A percentile compares a stretch with the other conserved stretches of the same genome.
Conservation (phyloP, 1,140 invertebrate species). For the Maniola jurtina region DNA sequence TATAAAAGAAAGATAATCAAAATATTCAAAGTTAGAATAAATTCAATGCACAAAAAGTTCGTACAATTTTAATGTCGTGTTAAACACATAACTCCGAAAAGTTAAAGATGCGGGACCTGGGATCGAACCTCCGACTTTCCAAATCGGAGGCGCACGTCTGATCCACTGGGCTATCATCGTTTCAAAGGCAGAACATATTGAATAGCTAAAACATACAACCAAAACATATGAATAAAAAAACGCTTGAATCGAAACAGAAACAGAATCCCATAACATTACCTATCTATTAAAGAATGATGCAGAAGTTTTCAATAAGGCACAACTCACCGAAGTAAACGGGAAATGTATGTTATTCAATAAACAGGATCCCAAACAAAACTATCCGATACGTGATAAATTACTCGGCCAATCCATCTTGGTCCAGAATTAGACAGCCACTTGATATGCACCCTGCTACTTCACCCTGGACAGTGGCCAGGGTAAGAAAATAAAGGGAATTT, state of each 20-base stretch:
- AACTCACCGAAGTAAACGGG: not conserved
- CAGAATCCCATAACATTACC: not conserved
- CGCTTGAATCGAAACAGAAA: not conserved
- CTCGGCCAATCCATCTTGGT: constrained; percentile 11
- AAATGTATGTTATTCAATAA: constrained; percentile 13
- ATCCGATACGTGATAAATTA: constrained; percentile 14
- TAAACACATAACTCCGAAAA: too few species aligned
- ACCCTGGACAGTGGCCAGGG: constrained; percentile 39
- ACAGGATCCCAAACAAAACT: constrained; percentile 6
- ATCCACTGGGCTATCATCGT: too few species aligned
- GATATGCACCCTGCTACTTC: constrained; percentile 57
- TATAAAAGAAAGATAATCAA: not conserved
- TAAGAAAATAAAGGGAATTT: constrained; percentile 63
- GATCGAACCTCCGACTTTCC: too few species aligned
- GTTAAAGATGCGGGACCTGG: too few species aligned
- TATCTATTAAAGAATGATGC: not conserved
- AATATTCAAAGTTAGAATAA: too few species aligned
- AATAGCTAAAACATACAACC: not conserved
- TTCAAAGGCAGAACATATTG: not conserved
- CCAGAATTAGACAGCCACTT: constrained; percentile 50
- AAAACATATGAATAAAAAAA: not conserved
- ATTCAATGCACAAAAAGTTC: too few species aligned
- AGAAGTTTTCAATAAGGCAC: constrained; percentile 5
- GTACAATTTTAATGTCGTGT: too few species aligned
- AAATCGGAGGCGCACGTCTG: too few species aligned